phyloP scores from a whole-genome alignment of 2,797 vertebrate species.

The Chlorospingus flavigularis region DNA sequence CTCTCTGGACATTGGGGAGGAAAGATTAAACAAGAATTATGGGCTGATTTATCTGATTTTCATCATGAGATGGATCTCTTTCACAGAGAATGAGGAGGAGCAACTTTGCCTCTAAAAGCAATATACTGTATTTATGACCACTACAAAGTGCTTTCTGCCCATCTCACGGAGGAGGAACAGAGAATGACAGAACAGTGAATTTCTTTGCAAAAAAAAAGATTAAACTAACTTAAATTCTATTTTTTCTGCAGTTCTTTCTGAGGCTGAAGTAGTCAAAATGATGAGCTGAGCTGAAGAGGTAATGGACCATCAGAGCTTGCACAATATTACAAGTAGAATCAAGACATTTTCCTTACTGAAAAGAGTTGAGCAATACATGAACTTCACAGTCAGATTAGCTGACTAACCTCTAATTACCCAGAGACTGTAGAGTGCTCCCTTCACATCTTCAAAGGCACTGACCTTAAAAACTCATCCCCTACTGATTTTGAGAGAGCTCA shows the following conservation, averaged over 20 bases:
- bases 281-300: not conserved
- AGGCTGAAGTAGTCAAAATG: not conserved
- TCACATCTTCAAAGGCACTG: not conserved
- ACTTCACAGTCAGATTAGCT: not conserved
- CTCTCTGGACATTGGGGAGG: not conserved
- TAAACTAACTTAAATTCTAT: not conserved
- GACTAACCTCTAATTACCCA: not conserved
- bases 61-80: not conserved
- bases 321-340: not conserved
- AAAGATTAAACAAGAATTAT: conserved; percentile 17
- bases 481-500: not conserved
- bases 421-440: not conserved
- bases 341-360: not conserved
- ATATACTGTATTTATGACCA: not conserved
- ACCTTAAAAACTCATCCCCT: not conserved
- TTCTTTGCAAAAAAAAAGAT: conserved; percentile 19
- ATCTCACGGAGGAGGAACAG: not conserved
- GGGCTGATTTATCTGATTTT: conserved; percentile 12
- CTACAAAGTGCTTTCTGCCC: not conserved
- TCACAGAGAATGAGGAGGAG: not conserved
- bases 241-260: not conserved
- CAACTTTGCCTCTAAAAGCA: not conserved
- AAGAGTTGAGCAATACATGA: not conserved
- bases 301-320: not conserved
- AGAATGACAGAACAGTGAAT: not conserved